These are phyloP conservation scores for Neelides folsomi DNA, from an alignment of 2,888 invertebrate species.

Conservation along the genomic window DNA sequence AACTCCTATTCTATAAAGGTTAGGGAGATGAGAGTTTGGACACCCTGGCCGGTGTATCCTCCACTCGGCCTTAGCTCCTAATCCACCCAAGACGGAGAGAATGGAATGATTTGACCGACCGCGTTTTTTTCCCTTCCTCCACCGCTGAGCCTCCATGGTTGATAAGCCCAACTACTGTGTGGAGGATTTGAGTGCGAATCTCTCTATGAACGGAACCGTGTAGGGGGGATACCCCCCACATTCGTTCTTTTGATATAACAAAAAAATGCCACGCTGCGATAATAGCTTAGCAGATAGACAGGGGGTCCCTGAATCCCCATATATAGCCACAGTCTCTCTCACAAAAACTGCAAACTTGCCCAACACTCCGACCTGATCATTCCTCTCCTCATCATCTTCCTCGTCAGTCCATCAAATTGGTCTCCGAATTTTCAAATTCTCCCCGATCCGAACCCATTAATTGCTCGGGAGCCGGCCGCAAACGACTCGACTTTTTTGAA, in stretches of 20 bases:
- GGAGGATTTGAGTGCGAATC: conserved; percentile 34
- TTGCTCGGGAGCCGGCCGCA: no score
- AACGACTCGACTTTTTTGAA: no score
- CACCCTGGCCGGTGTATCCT: conserved; percentile 7
- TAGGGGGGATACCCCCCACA: conserved; percentile 32
- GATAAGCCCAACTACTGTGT: conserved; percentile 34
- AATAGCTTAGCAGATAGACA: conserved; percentile 34
- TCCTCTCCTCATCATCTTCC: conserved; percentile 20
- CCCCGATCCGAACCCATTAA: no score
- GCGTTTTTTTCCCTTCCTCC: conserved; percentile 18
- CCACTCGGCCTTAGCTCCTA: no score
- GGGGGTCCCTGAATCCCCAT: conserved; percentile 34
- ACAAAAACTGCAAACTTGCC: conserved; percentile 35
- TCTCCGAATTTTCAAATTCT: no score
- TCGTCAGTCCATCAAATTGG: not conserved
- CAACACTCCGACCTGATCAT: conserved; percentile 33
- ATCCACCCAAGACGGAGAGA: not conserved
- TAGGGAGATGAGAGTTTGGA: conserved; percentile 7
- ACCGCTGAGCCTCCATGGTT: conserved; percentile 11
- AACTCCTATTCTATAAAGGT: not conserved
- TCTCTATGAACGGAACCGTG: conserved; percentile 22
- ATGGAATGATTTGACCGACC: conserved; percentile 24
- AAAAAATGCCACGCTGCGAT: conserved; percentile 34
- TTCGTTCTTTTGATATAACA: conserved; percentile 34
- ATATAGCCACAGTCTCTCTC: conserved; percentile 34